These are phyloP conservation scores for Mionectes macconnelli DNA, from an alignment of 2,113 vertebrate genomes.

Conservation along the genomic window DNA sequence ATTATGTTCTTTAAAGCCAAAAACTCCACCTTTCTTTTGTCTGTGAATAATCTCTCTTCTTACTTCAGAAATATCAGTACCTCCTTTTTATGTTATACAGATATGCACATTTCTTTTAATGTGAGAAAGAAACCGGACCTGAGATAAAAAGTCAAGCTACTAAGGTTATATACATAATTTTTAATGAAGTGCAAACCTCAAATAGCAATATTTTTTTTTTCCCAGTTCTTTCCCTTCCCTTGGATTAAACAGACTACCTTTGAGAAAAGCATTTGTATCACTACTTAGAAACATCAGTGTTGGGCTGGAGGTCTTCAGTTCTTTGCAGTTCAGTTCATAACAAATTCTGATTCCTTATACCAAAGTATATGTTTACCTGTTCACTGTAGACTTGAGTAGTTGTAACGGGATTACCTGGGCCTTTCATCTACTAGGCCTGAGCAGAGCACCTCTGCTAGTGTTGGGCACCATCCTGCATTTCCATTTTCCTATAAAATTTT, in stretches of 20 bases:
- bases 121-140: not conserved
- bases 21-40: conserved; percentile 23
- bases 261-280: not conserved
- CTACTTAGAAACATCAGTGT: not conserved
- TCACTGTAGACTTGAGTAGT: not conserved
- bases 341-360: not conserved
- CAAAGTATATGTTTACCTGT: not conserved
- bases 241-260: not conserved
- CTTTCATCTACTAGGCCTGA: not conserved
- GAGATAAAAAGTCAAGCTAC: not conserved
- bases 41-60: not conserved
- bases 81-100: not conserved
- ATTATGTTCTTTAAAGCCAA: conserved; percentile 17
- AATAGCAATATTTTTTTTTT: not conserved
- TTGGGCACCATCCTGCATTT: not conserved
- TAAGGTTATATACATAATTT: not conserved
- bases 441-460: not conserved
- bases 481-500: not conserved
- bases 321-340: not conserved
- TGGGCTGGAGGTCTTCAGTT: not conserved
- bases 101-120: not conserved
- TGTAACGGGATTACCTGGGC: not conserved
- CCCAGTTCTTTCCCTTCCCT: not conserved
- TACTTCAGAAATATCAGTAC: not conserved
- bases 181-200: not conserved